A percentile compares a stretch with the other conserved stretches of the same genome.
Conservation (phyloP, 2,797 vertebrate genomes). For the Streptopelia turtur region DNA sequence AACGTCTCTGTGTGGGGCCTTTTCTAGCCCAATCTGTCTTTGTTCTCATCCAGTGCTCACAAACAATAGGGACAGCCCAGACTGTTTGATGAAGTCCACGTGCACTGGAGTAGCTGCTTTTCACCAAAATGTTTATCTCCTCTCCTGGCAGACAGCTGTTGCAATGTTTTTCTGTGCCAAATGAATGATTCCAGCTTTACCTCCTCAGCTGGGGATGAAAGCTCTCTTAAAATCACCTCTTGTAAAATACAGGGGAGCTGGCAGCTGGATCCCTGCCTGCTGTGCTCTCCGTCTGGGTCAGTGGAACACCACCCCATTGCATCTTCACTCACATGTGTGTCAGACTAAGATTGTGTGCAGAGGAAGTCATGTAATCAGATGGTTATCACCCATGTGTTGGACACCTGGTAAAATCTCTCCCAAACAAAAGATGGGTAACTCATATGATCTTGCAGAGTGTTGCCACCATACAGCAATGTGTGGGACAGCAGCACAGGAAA, state of each 20-base stretch:
- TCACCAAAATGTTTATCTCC: neutral
- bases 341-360: neutral
- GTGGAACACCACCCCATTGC: neutral
- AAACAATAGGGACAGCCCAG: conserved; percentile 54
- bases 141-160: neutral
- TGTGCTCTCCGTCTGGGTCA: neutral
- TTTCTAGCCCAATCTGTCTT: conserved; percentile 67
- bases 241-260: neutral
- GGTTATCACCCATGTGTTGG: neutral
- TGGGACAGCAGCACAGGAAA: neutral
- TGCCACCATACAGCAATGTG: neutral
- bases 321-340: neutral
- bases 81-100: conserved; percentile 43
- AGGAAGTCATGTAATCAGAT: neutral
- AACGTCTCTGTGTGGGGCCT: conserved; percentile 34
- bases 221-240: neutral
- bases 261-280: neutral
- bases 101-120: neutral
- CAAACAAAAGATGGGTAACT: neutral
- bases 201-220: neutral
- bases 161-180: neutral
- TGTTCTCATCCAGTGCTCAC: conserved; percentile 52
- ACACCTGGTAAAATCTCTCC: neutral
- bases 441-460: neutral
- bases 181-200: neutral